Evolutionary conservation across 2,113 vertebrate genomes (phyloP).

Genomic region (Paradoxurus hermaphroditus): DNA sequence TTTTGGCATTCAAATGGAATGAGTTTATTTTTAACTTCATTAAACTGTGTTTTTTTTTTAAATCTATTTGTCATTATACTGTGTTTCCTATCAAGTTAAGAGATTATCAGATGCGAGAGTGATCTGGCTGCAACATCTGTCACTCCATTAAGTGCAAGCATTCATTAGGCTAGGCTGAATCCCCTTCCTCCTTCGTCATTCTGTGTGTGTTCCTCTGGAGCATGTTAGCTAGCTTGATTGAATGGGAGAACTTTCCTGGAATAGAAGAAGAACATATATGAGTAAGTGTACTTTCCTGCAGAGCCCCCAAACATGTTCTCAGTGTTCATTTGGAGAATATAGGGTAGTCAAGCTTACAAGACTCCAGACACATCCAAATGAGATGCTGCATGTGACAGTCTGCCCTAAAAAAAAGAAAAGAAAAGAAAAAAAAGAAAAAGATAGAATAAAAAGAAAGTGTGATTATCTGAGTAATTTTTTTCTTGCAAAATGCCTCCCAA

Average conservation of each 20-base stretch:
- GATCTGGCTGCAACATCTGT: not conserved
- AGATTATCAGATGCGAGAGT: not conserved
- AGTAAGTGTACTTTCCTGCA: not conserved
- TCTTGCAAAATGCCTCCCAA: not conserved
- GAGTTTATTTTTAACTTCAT: not conserved
- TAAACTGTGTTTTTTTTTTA: not conserved
- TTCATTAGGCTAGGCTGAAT: not conserved
- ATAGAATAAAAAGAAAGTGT: not conserved
- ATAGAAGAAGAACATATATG: not conserved
- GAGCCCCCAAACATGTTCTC: not conserved
- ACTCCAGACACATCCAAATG: not conserved
- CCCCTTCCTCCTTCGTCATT: not conserved
- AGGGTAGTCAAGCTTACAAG: not conserved
- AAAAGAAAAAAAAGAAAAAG: not conserved
- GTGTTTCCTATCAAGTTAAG: not conserved
- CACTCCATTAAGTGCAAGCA: not conserved
- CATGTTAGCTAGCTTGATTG: not conserved
- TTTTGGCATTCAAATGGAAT: not conserved
- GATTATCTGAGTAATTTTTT: not conserved
- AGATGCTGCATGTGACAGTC: not conserved
- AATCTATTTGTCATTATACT: not conserved
- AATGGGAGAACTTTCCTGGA: not conserved
- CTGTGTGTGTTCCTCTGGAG: no score
- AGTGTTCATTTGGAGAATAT: not conserved
- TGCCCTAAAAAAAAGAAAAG: not conserved